phyloP scores from a whole-genome alignment of 92 coral and sea anemone genomes.

The Parazoanthus darwini region DNA sequence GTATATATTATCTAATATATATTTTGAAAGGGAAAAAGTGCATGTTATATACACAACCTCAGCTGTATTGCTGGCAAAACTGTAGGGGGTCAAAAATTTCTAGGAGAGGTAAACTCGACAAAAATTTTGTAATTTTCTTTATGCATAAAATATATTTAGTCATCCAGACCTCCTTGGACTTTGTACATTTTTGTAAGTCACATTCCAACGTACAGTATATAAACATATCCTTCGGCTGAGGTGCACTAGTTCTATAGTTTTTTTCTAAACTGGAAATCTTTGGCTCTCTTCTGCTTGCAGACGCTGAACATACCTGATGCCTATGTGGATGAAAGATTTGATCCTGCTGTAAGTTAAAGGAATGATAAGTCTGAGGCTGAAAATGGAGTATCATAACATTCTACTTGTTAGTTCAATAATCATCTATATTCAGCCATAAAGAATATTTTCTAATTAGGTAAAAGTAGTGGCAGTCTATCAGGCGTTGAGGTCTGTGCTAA shows the following conservation, averaged over 20 bases:
- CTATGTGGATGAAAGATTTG: constrained; percentile 93
- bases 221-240: too few species aligned
- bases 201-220: too few species aligned
- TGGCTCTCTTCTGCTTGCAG: constrained; percentile 45
- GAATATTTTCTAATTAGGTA: too few species aligned
- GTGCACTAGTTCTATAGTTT: too few species aligned
- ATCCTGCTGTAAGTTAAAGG: constrained; percentile 83
- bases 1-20: too few species aligned
- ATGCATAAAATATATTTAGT: background rate
- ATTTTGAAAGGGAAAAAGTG: background rate
- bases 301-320: constrained; percentile 97
- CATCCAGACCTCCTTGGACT: background rate
- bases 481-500: too few species aligned
- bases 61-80: background rate
- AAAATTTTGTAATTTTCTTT: background rate
- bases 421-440: too few species aligned
- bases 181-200: background rate
- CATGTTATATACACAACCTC: background rate
- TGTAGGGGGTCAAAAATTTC: background rate
- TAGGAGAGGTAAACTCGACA: constrained; percentile 73
- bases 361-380: background rate
- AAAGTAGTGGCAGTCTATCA: too few species aligned
- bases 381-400: too few species aligned
- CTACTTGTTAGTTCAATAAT: too few species aligned
- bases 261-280: too few species aligned